Conservation (phyloP, 2,888 invertebrate genomes). For the Stenolophus ochropezus region DNA sequence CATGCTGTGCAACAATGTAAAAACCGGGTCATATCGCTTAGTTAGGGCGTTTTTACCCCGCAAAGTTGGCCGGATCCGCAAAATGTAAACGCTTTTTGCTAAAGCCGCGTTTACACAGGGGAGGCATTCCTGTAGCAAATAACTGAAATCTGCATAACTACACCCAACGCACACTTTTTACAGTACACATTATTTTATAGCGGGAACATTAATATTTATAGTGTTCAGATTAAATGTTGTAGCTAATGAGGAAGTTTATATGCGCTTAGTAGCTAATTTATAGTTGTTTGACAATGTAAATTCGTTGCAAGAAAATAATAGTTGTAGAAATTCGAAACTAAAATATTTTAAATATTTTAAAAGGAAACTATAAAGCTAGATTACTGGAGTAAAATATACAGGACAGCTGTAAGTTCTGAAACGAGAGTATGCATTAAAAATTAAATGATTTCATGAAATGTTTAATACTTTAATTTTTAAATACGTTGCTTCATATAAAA, state of each 20-base stretch:
- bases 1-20: constrained; percentile 38
- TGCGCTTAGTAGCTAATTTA: not conserved
- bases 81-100: constrained; percentile 34
- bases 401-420: not conserved
- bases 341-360: not conserved
- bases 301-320: not conserved
- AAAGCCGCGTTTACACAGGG: constrained; percentile 6
- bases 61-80: constrained; percentile 15
- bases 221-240: not conserved
- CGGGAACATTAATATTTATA: constrained; percentile 14
- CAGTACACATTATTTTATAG: constrained; percentile 6
- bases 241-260: not conserved
- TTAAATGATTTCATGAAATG: not conserved
- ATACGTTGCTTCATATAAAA: no score
- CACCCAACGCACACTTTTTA: constrained; percentile 16
- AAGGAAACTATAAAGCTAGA: not conserved
- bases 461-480: no score
- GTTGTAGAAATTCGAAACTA: not conserved
- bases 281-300: not conserved
- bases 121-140: constrained; percentile 11
- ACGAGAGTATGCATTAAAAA: not conserved
- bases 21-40: constrained; percentile 35
- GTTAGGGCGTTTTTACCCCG: constrained; percentile 30
- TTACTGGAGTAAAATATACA: not conserved
- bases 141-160: constrained; percentile 15